Evolutionary conservation across 2,888 invertebrate species (phyloP).

Genomic region (Ectemnius cavifrons): DNA sequence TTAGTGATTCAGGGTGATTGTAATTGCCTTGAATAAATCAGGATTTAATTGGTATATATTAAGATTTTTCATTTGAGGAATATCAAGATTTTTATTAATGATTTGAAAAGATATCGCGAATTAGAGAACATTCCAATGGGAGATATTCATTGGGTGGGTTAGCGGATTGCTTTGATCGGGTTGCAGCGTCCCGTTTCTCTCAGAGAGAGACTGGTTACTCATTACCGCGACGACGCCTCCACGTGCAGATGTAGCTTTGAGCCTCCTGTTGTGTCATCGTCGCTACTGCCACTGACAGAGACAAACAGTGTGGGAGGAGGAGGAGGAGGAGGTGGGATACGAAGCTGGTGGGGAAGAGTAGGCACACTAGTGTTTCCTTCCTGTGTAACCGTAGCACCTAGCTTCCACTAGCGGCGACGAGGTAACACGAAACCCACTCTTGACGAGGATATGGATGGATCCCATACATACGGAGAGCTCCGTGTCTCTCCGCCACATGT

Average conservation of each 20-base stretch:
- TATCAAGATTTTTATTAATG: no score
- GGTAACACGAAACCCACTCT: conserved; percentile 71
- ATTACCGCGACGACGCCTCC: conserved; percentile 51
- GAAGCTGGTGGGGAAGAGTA: conserved; percentile 44
- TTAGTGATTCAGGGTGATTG: no score
- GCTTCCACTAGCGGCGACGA: conserved; percentile 61
- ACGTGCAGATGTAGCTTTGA: conserved; percentile 30
- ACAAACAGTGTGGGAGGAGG: conserved; percentile 26
- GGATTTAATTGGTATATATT: no score
- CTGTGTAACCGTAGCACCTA: conserved; percentile 75
- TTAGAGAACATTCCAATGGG: no score
- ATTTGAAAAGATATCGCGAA: no score
- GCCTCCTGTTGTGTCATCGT: conserved; percentile 46
- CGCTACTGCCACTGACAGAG: conserved; percentile 13
- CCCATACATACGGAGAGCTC: conserved; percentile 22
- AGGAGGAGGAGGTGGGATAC: conserved; percentile 5
- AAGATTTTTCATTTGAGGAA: no score
- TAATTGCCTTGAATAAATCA: no score
- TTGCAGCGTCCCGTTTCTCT: conserved; percentile 42
- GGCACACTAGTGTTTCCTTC: conserved; percentile 76
- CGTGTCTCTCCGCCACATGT: conserved; percentile 17
- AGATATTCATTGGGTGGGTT: no score
- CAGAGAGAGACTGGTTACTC: conserved; percentile 32
- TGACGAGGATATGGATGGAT: conserved; percentile 51
- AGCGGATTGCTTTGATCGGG: background rate